Percentiles rank a stretch among this genome's conserved stretches.
phyloP scores from a whole-genome alignment of 2,797 vertebrate species.

The Molossus molossus region DNA sequence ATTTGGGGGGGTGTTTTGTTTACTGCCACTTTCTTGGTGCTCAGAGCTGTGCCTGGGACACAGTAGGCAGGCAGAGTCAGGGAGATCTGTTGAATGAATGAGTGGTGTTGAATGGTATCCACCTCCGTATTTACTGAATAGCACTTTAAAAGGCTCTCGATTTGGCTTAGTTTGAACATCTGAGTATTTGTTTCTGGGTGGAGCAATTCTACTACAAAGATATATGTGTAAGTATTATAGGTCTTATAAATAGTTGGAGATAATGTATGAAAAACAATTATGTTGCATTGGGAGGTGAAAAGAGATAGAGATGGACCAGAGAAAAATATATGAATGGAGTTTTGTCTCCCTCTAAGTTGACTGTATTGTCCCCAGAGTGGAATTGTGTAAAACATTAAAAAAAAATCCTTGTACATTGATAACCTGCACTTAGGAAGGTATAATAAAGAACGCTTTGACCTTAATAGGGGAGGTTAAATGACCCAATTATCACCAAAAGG shows the following conservation, averaged over 20 bases:
- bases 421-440: not conserved
- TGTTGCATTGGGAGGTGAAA: constrained; percentile 25
- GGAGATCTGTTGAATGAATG: not conserved
- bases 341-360: constrained; percentile 24
- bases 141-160: constrained; percentile 41
- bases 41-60: not conserved
- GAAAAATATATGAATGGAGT: constrained; percentile 39
- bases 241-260: constrained; percentile 15
- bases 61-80: not conserved
- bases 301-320: constrained; percentile 28
- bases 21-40: not conserved
- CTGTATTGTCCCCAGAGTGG: not conserved
- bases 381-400: constrained; percentile 18
- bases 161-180: constrained; percentile 12
- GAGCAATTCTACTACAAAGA: not conserved
- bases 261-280: constrained; percentile 40
- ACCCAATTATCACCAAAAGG: not conserved
- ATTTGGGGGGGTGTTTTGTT: not conserved
- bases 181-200: constrained; percentile 3
- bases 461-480: constrained; percentile 12
- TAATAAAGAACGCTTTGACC: not conserved
- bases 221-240: not conserved
- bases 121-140: not conserved
- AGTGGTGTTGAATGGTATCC: not conserved
- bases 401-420: constrained; percentile 16